Base-by-base conservation (phyloP, 2,113 vertebrate genomes). In the Hyperopisus bebe region DNA sequence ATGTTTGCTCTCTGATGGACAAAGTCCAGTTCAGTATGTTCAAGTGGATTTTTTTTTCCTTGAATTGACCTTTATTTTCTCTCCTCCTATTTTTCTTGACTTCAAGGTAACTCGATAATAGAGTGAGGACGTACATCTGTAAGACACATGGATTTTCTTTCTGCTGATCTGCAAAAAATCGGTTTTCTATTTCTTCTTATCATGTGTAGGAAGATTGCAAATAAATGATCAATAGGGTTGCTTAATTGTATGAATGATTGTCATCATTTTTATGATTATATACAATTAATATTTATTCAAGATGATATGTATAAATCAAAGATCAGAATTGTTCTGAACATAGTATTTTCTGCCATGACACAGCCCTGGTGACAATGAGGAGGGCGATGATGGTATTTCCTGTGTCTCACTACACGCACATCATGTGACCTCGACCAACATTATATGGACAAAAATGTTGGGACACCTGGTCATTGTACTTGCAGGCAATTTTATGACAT, bases 131-230 rank as follows among this genome's bases (percentile, higher is more conserved):
- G 86, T 90, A 84, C 74, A 42, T 80, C 35, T 80, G 35, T 80
- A 42, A 80, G 35, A 31, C 13, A 17, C 35, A 80, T 80, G 35
- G 74, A 80, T 80, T 95, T 94, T 94, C 91, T 85, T 91, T 93
- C 92, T 95, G 90, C 92, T 95, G 92, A 92, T 94, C 96, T 94
- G 90, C 91, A 96, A 96, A 95, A 21, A 94, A 96, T 96, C 35
- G 0, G 0, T 80, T 80, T 80, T 80, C 74, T 19, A 15, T 80
- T 80, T 80, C 31, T 17, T 35, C 35, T 35, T 21, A 80, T 80
- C 17, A 80, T 80, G 35, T 80, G 31, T 80, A 80, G 13, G 74
- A 80, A 80, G 13, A 42, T 80, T 42, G 74, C 35, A 80, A 42
- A 39, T 80, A 80, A 39, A 80, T 80, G 31, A 80, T 5, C 17